These are phyloP conservation scores for Tholera decimalis DNA, from an alignment of 2,888 invertebrate genomes.

Conservation along the genomic window DNA sequence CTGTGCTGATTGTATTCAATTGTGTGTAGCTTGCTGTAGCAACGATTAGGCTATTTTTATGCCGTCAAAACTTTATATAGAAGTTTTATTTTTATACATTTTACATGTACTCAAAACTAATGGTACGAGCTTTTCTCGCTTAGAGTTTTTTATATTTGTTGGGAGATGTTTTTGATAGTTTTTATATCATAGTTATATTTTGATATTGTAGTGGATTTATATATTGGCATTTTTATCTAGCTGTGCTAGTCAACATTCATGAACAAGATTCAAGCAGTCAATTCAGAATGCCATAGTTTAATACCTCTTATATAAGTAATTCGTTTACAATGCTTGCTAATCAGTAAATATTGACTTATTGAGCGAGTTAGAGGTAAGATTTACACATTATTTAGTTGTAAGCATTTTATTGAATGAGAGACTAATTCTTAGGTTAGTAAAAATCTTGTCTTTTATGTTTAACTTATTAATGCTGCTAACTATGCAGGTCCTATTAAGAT, in stretches of 20 bases:
- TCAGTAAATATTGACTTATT: neutral
- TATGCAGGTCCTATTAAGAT: neutral
- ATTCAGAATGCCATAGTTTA: slow-evolving; percentile 4
- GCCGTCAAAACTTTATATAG: neutral
- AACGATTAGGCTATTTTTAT: slow-evolving; percentile 8
- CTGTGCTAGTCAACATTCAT: neutral
- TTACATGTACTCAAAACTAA: neutral
- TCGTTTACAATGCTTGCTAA: no score
- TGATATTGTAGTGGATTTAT: neutral
- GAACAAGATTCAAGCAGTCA: neutral
- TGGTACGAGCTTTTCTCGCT: neutral
- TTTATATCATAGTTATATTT: slow-evolving; percentile 6
- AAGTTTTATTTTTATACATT: neutral
- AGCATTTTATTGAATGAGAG: neutral
- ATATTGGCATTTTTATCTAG: neutral
- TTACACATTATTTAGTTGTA: neutral
- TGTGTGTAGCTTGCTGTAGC: slow-evolving; percentile 31
- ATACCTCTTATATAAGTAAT: neutral
- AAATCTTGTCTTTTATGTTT: neutral
- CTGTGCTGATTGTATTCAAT: slow-evolving; percentile 21
- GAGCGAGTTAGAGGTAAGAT: neutral
- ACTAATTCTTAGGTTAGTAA: neutral
- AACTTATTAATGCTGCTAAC: neutral
- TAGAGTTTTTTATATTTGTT: neutral
- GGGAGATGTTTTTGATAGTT: neutral